Evolutionary conservation across 1,140 invertebrate species (phyloP), one percentile per base, ranked within the genome.

Genomic region (Heterodera carotae): DNA sequence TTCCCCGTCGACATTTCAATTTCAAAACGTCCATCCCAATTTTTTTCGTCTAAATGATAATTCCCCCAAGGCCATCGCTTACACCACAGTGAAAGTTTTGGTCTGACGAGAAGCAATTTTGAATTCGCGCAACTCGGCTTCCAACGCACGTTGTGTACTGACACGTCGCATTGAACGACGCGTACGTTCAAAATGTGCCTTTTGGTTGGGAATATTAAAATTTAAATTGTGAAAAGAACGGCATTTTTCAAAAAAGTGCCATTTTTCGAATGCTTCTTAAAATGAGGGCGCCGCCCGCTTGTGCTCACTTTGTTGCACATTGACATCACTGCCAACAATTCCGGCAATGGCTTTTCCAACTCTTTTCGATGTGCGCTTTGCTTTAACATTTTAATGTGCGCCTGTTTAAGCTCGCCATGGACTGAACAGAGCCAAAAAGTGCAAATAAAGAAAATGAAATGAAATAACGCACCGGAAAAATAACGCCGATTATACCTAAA

Each of bases 51-150:
- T n/a, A n/a, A n/a, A n/a, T 48, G 60, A 31, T 27, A 33, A 59
- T 29, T 43, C 27, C 31, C n/a, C 22, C 36, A 67, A 79, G n/a
- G 31, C 39, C 12, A 60, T 8, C n/a, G 79, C 84, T 72, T 76
- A 88, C 86, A 86, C 77, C 56, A 86, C 80, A 56, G 85, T 87
- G 70, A 86, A 86, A 48, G 78, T 82, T 75, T 86, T 86, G 18
- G 85, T 86, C 43, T 75, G 76, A 7, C 78, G 69, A 39, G 69
- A 77, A 36, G 80, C 74, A 3, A 77, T 72, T 67, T 73, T 82
- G 27, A 75, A 68, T 69, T 75, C 66, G 18, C 75, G 71, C n/a
- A 74, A 70, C 39, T 80, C 75, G 33, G 60, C 62, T 39, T 87
- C 78, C 74, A 86, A 79, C 2, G 77, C 85, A n/a, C 81, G 67